Evolutionary conservation across 1,140 invertebrate species (phyloP).

Genomic region (Littorina saxatilis): DNA sequence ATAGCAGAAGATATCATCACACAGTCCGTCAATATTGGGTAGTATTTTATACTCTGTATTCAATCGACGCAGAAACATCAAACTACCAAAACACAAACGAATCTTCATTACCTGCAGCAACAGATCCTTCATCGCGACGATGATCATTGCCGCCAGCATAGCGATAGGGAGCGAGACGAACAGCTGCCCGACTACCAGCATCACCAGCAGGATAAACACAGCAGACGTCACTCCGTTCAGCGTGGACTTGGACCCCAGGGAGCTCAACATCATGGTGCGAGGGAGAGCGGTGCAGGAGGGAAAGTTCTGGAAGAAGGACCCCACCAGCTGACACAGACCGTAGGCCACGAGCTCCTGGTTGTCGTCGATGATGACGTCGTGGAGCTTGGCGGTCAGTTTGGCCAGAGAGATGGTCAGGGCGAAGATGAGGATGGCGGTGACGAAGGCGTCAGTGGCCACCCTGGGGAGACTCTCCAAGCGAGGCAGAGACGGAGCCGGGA

Average conservation of each 20-base stretch:
- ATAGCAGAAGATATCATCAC: too few species aligned
- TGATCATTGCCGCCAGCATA: slow-evolving; percentile 69
- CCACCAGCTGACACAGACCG: slow-evolving; percentile 73
- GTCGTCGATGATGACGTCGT: slow-evolving; percentile 71
- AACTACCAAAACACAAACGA: too few species aligned
- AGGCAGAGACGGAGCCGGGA: slow-evolving; percentile 53
- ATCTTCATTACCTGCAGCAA: slow-evolving; percentile 80
- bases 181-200: slow-evolving; percentile 74
- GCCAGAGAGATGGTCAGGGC: slow-evolving; percentile 42
- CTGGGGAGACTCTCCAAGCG: slow-evolving; percentile 13
- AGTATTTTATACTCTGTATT: too few species aligned
- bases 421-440: slow-evolving; percentile 39
- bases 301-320: slow-evolving; percentile 77
- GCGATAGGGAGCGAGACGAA: slow-evolving; percentile 73
- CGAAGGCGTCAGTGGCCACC: slow-evolving; percentile 33
- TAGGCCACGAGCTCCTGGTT: slow-evolving; percentile 78
- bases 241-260: slow-evolving; percentile 55
- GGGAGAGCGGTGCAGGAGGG: slow-evolving; percentile 86
- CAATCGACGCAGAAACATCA: too few species aligned
- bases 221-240: slow-evolving; percentile 71
- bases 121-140: slow-evolving; percentile 69
- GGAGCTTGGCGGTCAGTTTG: slow-evolving; percentile 72
- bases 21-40: too few species aligned
- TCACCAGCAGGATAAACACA: slow-evolving; percentile 74
- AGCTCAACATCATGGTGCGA: slow-evolving; percentile 81